Base-by-base conservation (phyloP, 2,797 vertebrate genomes). In the Gallirallus australis region DNA sequence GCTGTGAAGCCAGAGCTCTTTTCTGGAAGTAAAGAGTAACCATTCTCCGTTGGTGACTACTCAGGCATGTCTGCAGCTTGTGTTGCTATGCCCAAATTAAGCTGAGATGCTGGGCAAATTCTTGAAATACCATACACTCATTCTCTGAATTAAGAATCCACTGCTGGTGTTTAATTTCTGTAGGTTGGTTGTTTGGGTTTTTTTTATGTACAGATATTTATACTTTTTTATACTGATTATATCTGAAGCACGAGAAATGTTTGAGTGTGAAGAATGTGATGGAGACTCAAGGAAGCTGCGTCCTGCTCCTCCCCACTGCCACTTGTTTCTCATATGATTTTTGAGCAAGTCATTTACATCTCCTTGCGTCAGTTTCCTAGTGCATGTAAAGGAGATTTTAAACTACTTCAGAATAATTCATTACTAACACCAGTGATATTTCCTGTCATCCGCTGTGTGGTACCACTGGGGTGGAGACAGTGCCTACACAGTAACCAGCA, bases 1-100 rank as follows among this genome's bases (percentile, higher is more conserved):
- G 4, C 93, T 96, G 48, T 82, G 77, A 96, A 96, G 83, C 68
- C 89, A 86, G 79, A 96, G 40, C 48, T 91, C 28, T 79, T 93
- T 92, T 63, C 31, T 48, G 83, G 66, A 93, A 92, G 63, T 91
- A 93, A 90, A 70, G 73, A 71, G 31, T 78, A 86, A 71, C 77
- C n/a, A 25, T 63, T 89, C 47, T 89, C 71, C 81, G n/a, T 93
- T 78, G 63, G 70, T 82, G 48, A 86, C 86, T 94, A 65, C 78
- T 77, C 40, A 91, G 77, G 82, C 47, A 3, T 82, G 39, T 71
- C 89, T 80, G 76, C 61, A 86, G 53, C 12, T 86, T 89, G 61
- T 76, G 33, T 86, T 87, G 50, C 54, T 79, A 18, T 33, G 88
- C 17, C 15, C 69, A 93, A 91, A 82, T 87, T 69, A 95, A 21